A percentile compares a stretch with the other conserved stretches of the same genome.
Conservation (phyloP, 2,113 vertebrate species). For the Elanoides forficatus region DNA sequence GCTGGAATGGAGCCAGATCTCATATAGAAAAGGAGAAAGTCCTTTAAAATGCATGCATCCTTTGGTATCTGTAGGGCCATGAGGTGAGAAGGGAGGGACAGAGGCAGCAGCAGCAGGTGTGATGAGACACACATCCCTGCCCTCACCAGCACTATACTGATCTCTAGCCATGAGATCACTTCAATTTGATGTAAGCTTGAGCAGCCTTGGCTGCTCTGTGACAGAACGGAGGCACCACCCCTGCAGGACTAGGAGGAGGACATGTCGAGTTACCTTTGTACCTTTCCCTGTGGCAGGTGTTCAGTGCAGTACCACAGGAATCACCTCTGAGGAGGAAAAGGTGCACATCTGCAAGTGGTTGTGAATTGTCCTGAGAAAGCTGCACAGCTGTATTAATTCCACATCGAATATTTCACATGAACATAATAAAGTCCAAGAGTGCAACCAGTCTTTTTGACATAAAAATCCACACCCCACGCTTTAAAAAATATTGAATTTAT, state of each 20-base stretch:
- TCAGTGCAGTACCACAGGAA: background rate
- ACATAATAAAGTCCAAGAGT: background rate
- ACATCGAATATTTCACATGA: background rate
- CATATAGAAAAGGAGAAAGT: background rate
- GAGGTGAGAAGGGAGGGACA: background rate
- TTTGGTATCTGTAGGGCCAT: background rate
- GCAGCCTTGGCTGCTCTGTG: background rate
- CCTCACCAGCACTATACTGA: background rate
- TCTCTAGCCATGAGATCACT: background rate
- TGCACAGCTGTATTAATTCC: background rate
- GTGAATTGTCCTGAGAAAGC: background rate
- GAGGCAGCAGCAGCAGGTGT: background rate
- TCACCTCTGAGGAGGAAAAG: background rate
- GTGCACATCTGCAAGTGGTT: background rate
- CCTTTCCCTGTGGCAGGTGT: background rate
- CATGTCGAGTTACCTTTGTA: background rate
- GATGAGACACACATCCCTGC: background rate
- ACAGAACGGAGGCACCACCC: background rate
- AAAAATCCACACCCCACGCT: background rate
- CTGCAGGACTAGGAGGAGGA: background rate
- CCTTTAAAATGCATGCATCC: background rate
- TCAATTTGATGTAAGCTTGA: background rate
- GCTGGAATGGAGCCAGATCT: background rate
- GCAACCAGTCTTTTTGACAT: background rate
- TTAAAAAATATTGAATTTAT: conserved; percentile 55